Percentiles rank a stretch among this genome's conserved stretches.
Conservation (phyloP, 2,888 invertebrate species). For the Dasysyrphus albostriatus region DNA sequence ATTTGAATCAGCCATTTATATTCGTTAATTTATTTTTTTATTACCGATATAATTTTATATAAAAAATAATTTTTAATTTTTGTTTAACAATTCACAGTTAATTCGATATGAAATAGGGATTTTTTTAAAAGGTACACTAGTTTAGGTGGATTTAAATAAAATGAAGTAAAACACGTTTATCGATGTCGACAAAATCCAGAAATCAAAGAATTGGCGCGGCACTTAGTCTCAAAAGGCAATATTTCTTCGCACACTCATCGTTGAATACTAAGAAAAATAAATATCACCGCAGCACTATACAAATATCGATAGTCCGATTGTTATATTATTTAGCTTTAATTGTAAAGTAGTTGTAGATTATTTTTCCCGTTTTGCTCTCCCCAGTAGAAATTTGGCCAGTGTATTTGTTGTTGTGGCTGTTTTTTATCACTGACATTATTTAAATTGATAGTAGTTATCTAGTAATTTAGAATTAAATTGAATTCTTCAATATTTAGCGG, state of each 20-base stretch:
- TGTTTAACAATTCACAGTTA: constrained; percentile 65
- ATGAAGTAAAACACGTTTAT: constrained; percentile 29
- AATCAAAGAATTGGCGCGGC: constrained; percentile 54
- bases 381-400: constrained; percentile 30
- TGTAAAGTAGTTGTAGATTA: constrained; percentile 67
- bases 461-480: constrained; percentile 46
- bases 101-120: constrained; percentile 68
- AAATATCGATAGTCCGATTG: constrained; percentile 42
- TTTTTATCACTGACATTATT: constrained; percentile 73
- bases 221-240: constrained; percentile 48
- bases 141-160: constrained; percentile 49
- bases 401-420: constrained; percentile 42
- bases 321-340: constrained; percentile 45
- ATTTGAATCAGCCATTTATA: constrained; percentile 79
- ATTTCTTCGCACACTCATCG: constrained; percentile 61
- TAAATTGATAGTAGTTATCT: constrained; percentile 65
- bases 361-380: constrained; percentile 61
- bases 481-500: background rate
- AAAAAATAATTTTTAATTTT: constrained; percentile 51
- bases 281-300: constrained; percentile 43
- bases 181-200: constrained; percentile 29
- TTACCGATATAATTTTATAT: constrained; percentile 36
- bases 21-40: constrained; percentile 13
- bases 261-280: constrained; percentile 44
- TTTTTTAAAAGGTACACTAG: constrained; percentile 32